Percentiles rank a stretch among this genome's conserved stretches.
These are phyloP conservation scores for Hippocampus mohnikei DNA, from an alignment of 2,113 vertebrate species.

Conservation along the genomic window DNA sequence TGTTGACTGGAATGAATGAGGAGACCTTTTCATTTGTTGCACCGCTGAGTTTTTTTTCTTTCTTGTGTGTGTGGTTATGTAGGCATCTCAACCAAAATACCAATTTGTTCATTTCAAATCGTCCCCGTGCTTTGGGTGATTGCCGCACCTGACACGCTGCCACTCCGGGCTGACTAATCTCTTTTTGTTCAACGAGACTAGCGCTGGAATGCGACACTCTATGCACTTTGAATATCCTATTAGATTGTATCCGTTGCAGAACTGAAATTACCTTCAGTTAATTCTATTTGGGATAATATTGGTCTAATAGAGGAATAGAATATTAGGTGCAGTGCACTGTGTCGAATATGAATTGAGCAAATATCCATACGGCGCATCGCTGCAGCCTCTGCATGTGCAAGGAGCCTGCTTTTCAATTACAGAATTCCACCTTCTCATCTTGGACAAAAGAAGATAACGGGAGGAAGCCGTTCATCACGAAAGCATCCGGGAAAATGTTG, in stretches of 20 bases:
- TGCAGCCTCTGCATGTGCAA: constrained; percentile 35
- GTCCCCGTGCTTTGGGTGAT: constrained; percentile 13
- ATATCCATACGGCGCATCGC: constrained; percentile 26
- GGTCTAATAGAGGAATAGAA: constrained; percentile 39
- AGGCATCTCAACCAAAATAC: constrained; percentile 23
- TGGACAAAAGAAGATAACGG: background rate
- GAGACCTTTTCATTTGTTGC: constrained; percentile 41
- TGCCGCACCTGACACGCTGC: constrained; percentile 22
- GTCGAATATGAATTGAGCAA: constrained; percentile 47
- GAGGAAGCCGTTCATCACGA: constrained; percentile 5
- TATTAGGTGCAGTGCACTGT: constrained; percentile 14
- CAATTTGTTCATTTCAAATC: constrained; percentile 28
- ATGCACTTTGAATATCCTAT: constrained; percentile 38
- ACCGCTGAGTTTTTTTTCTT: constrained; percentile 22
- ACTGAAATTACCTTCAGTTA: constrained; percentile 60
- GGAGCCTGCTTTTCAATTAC: constrained; percentile 23
- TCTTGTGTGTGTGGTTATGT: constrained; percentile 5
- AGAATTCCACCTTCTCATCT: constrained; percentile 36
- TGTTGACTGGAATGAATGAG: constrained; percentile 36
- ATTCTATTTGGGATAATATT: constrained; percentile 63
- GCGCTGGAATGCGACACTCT: constrained; percentile 31
- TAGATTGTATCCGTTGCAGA: constrained; percentile 52
- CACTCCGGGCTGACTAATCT: constrained; percentile 17
- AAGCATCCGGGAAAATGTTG: constrained; percentile 1
- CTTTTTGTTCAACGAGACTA: constrained; percentile 13